Conservation (phyloP, 1,140 invertebrate species). For the Matsumurasca onukii region DNA sequence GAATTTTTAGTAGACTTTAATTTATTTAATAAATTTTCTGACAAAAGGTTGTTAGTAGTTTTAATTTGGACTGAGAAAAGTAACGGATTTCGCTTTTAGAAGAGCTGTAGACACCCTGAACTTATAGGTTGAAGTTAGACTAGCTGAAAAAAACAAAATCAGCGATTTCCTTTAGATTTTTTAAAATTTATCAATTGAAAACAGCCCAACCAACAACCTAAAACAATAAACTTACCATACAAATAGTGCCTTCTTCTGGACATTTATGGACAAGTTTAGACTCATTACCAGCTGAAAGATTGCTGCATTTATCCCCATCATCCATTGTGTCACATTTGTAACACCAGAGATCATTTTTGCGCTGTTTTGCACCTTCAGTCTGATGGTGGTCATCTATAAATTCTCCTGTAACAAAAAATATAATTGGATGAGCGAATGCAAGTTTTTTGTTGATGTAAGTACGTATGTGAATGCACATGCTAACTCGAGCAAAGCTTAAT, state of each 20-base stretch:
- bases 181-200: not conserved
- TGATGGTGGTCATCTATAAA: constrained; percentile 53
- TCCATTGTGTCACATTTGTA: constrained; percentile 76
- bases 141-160: not conserved
- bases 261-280: constrained; percentile 68
- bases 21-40: no score
- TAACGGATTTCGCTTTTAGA: not conserved
- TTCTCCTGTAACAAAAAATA: constrained; percentile 20
- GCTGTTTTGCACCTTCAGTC: constrained; percentile 71
- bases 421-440: no score
- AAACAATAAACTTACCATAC: constrained; percentile 61
- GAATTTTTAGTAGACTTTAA: no score
- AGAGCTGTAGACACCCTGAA: not conserved
- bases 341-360: constrained; percentile 74
- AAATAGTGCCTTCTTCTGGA: constrained; percentile 68
- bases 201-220: not conserved
- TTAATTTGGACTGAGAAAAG: not conserved
- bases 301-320: constrained; percentile 64
- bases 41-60: not conserved
- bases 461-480: no score
- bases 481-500: no score
- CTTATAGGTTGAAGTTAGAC: not conserved
- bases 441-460: no score
- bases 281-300: constrained; percentile 59
- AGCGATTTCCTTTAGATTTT: not conserved